These are phyloP conservation scores for Ranitomeya imitator DNA, from an alignment of 2,113 vertebrate species.

Conservation along the genomic window DNA sequence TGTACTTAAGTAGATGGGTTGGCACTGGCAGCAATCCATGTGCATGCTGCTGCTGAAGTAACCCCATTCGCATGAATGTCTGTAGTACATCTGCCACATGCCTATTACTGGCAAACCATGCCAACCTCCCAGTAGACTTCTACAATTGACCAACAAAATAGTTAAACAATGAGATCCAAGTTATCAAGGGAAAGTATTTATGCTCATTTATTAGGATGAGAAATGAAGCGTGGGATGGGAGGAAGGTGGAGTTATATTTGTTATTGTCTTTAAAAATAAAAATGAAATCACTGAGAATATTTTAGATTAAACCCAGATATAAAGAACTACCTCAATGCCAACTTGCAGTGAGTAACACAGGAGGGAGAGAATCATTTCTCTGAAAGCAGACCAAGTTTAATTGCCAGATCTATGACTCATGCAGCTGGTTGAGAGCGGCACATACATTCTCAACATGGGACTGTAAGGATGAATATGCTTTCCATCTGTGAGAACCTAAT, in stretches of 20 bases:
- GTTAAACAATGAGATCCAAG: background rate
- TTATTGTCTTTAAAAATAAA: slow-evolving; percentile 36
- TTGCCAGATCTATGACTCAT: slow-evolving; percentile 57
- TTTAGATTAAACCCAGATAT: slow-evolving; percentile 35
- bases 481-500: slow-evolving; percentile 57
- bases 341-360: slow-evolving; percentile 40
- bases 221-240: background rate
- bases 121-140: background rate
- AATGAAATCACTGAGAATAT: slow-evolving; percentile 33
- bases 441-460: slow-evolving; percentile 54
- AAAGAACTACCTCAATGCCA: slow-evolving; percentile 19
- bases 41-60: background rate
- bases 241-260: slow-evolving; percentile 1
- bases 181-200: background rate
- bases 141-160: background rate
- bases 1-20: too few relatives aligned
- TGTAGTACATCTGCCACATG: background rate
- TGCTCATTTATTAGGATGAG: background rate
- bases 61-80: background rate
- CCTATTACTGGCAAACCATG: background rate
- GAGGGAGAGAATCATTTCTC: slow-evolving; percentile 49
- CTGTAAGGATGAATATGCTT: slow-evolving; percentile 57
- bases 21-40: background rate
- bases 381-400: slow-evolving; percentile 51
- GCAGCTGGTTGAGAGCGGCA: slow-evolving; percentile 50